Evolutionary conservation across 2,888 invertebrate species (phyloP), one percentile per base, ranked within the genome.

Genomic region (Archaeoteleia sp.): DNA sequence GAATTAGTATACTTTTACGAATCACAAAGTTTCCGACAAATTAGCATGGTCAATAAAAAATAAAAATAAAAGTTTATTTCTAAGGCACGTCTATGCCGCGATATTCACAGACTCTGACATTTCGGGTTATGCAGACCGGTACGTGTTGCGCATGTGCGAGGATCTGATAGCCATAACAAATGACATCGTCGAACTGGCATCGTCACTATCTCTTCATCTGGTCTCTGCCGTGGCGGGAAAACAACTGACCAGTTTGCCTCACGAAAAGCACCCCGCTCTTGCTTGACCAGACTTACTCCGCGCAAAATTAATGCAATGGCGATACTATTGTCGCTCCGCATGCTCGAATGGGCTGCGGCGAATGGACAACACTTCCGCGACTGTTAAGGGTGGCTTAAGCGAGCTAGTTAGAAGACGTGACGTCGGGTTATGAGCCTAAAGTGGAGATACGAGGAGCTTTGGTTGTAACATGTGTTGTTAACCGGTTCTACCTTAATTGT

Each of bases 401-500:
- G 74, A 73, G 70, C 70, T 72, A 77, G 77, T 76, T 79, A 77
- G 73, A 74, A 73, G 72, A 76, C 74, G 72, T 76, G 77, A 78
- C 73, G 75, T 75, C 74, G 45, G 74, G 67, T 75, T 77, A 78
- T 76, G 78, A 77, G 72, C 65, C 70, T 72, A 73, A 74, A 69
- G 73, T 68, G 71, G 71, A 74, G 72, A 71, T 74, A 76, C 73
- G 74, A 73, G 68, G 66, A 73, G 72, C 70, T 78, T 74, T 73
- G 66, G 55, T 73, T 79, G 78, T 78, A 78, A 78, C 79, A 78
- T 78, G 75, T 75, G 76, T 78, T 78, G 74, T 76, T 78, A 78
- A 80, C 79, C 79, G 77, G 78, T 80, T 76, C 75, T 67, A 75
- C 76, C 77, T 80, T 80, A 78, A 79, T 79, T 78, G 78, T 78